Conservation (phyloP, 1,140 invertebrate genomes). For the Zaprionus africanus region DNA sequence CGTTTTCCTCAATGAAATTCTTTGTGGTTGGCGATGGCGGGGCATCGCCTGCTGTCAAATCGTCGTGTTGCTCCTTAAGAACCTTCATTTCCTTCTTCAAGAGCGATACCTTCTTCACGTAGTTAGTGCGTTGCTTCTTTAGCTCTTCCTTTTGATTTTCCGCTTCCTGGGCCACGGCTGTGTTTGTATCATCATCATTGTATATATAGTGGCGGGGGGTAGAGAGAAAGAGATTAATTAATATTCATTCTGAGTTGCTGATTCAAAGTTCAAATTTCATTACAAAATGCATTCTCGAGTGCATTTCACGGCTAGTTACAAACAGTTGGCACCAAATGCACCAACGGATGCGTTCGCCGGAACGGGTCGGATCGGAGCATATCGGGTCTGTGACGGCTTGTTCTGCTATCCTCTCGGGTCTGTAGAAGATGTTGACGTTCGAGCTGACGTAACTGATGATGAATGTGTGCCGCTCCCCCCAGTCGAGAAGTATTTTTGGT, state of each 20-base stretch:
- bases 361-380: constrained; percentile 40
- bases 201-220: constrained; percentile 40
- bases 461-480: constrained; percentile 40
- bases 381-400: constrained; percentile 52
- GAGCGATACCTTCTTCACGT: constrained; percentile 89
- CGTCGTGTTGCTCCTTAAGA: constrained; percentile 90
- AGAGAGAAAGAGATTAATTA: constrained; percentile 53
- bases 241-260: constrained; percentile 33
- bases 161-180: constrained; percentile 91
- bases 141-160: constrained; percentile 91
- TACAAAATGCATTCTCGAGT: constrained; percentile 79
- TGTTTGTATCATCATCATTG: neutral
- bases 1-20: constrained; percentile 91
- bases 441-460: constrained; percentile 44
- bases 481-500: constrained; percentile 34
- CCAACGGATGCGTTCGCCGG: constrained; percentile 66
- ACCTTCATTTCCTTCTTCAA: constrained; percentile 91
- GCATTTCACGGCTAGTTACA: constrained; percentile 77
- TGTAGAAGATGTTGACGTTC: constrained; percentile 51
- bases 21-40: constrained; percentile 88
- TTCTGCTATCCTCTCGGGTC: constrained; percentile 45
- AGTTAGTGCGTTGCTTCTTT: constrained; percentile 91
- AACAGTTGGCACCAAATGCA: constrained; percentile 35
- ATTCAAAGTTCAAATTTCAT: constrained; percentile 77
- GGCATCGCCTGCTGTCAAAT: constrained; percentile 86